phyloP scores from a whole-genome alignment of 2,797 vertebrate genomes.

The Microctenopoma lineatum region DNA sequence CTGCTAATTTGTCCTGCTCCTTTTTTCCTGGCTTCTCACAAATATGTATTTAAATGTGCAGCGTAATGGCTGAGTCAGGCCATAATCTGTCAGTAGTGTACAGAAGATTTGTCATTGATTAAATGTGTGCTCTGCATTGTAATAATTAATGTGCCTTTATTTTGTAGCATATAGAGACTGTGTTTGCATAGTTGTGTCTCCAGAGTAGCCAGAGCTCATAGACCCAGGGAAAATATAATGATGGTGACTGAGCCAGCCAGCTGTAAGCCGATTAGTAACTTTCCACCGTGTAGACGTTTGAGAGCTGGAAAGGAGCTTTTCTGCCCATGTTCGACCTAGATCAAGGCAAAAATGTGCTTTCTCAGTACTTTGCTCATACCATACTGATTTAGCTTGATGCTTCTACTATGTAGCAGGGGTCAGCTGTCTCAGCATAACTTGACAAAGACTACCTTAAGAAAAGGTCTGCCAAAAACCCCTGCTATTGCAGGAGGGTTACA shows the following conservation, averaged over 20 bases:
- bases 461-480: conserved; percentile 70
- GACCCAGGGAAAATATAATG: conserved; percentile 55
- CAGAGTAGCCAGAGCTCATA: conserved; percentile 62
- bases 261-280: conserved; percentile 81
- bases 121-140: conserved; percentile 16
- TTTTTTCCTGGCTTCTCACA: conserved; percentile 11
- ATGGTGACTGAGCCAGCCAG: conserved; percentile 62
- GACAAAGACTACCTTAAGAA: conserved; percentile 62
- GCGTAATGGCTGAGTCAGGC: conserved; percentile 13
- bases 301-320: conserved; percentile 69
- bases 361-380: conserved; percentile 48
- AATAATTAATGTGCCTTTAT: conserved; percentile 27
- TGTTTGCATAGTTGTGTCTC: conserved; percentile 67
- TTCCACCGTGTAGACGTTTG: conserved; percentile 73
- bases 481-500: conserved; percentile 75
- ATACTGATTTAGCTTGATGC: conserved; percentile 46
- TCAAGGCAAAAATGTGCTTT: conserved; percentile 77
- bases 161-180: conserved; percentile 37
- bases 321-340: conserved; percentile 62
- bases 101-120: background rate
- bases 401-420: conserved; percentile 50
- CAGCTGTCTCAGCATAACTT: conserved; percentile 57
- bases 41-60: conserved; percentile 16
- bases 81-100: conserved; percentile 23
- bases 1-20: conserved; percentile 40